Percentiles rank a stretch among this genome's conserved stretches.
phyloP scores from a whole-genome alignment of 2,888 invertebrate species.

The Troglohyphantes excavatus region DNA sequence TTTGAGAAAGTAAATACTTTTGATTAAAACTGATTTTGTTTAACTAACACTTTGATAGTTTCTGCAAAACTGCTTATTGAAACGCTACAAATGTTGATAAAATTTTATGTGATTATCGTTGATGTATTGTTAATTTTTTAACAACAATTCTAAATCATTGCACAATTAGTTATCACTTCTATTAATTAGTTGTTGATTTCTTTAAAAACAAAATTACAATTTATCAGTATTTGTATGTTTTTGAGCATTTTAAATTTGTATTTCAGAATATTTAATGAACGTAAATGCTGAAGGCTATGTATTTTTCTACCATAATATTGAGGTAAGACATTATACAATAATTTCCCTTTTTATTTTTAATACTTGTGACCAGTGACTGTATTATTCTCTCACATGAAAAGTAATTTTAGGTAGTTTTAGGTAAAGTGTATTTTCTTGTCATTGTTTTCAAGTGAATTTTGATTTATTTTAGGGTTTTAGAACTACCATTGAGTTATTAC shows the following conservation, averaged over 20 bases:
- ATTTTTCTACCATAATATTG: constrained; percentile 90
- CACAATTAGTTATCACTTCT: too few species aligned
- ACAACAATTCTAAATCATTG: too few species aligned
- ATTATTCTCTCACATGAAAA: background rate
- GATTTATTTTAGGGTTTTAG: constrained; percentile 83
- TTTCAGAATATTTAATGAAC: constrained; percentile 87
- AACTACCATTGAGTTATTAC: constrained; percentile 87
- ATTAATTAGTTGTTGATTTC: too few species aligned
- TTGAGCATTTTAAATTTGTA: constrained; percentile 8
- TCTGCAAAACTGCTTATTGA: too few species aligned
- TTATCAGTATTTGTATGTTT: background rate
- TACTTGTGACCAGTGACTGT: background rate
- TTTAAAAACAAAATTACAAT: too few species aligned
- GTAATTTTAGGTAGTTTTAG: background rate
- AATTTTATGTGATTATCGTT: too few species aligned
- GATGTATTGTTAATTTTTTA: too few species aligned
- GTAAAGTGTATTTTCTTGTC: background rate
- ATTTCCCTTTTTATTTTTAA: background rate
- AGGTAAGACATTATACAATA: constrained; percentile 84
- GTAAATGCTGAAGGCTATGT: constrained; percentile 88
- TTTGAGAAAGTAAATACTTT: too few species aligned
- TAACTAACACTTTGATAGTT: too few species aligned
- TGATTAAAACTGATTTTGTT: too few species aligned
- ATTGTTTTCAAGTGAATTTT: background rate
- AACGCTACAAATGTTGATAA: too few species aligned